Conservation (phyloP, 2,113 vertebrate species). For the Marmota monax region DNA sequence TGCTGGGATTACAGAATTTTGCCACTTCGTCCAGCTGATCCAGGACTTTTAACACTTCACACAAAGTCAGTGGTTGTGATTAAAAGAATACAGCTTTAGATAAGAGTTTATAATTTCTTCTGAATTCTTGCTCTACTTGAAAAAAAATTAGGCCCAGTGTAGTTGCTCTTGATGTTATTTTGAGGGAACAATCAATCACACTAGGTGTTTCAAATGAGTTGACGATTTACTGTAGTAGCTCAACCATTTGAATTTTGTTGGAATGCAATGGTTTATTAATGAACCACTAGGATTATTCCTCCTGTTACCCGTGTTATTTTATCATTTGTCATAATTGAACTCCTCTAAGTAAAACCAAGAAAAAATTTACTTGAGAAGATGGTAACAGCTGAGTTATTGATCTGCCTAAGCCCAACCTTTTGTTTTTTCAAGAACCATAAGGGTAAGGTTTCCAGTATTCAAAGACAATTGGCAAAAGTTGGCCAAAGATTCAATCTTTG, state of each 20-base stretch:
- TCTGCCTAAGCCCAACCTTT: not conserved
- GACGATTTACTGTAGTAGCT: not conserved
- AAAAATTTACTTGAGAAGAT: conserved; percentile 29
- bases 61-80: not conserved
- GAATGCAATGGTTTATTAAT: not conserved
- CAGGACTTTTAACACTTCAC: conserved; percentile 13
- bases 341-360: conserved; percentile 2
- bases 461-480: not conserved
- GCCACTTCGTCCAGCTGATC: no score
- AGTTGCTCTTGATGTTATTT: not conserved
- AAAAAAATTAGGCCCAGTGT: not conserved
- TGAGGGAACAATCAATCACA: not conserved
- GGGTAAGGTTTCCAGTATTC: not conserved
- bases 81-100: conserved; percentile 5
- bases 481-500: not conserved
- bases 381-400: conserved; percentile 40
- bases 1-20: not conserved
- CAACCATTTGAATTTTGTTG: conserved; percentile 40
- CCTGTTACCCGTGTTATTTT: not conserved
- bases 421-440: conserved; percentile 40
- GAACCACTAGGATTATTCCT: conserved; percentile 8
- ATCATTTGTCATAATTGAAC: conserved; percentile 25
- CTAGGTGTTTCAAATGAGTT: conserved; percentile 1
- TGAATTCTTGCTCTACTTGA: conserved; percentile 28
- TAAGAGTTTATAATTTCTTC: conserved; percentile 16